phyloP scores from a whole-genome alignment of 2,888 invertebrate species.

The Dasysyrphus tricinctus region DNA sequence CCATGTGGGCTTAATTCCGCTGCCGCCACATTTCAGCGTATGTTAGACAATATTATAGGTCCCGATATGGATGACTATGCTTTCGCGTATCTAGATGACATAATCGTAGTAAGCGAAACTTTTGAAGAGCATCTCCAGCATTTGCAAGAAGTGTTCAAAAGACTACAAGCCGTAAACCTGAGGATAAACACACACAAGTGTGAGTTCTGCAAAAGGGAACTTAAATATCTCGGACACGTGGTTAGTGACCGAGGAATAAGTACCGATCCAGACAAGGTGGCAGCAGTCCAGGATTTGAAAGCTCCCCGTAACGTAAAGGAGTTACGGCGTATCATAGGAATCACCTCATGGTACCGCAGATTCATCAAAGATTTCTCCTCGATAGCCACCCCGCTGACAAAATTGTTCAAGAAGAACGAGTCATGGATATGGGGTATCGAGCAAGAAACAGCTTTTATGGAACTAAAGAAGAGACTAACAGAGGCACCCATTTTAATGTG shows the following conservation, averaged over 20 bases:
- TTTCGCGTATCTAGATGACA: conserved; percentile 21
- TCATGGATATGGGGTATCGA: too few species aligned
- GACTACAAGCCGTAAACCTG: neutral
- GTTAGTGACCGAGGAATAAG: conserved; percentile 30
- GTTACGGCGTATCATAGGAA: conserved; percentile 31
- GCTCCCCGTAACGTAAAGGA: conserved; percentile 22
- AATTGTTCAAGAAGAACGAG: conserved; percentile 34
- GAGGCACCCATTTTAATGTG: neutral
- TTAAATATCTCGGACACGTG: conserved; percentile 44
- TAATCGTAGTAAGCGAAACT: neutral
- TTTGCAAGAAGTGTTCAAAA: neutral
- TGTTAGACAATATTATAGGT: neutral
- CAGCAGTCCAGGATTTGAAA: conserved; percentile 11
- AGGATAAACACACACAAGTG: conserved; percentile 10
- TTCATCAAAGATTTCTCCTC: conserved; percentile 44
- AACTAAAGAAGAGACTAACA: too few species aligned
- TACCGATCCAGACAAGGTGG: conserved; percentile 47
- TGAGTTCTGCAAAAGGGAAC: conserved; percentile 5
- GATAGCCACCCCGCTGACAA: conserved; percentile 19
- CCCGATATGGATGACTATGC: neutral
- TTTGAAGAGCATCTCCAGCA: neutral
- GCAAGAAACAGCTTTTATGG: too few species aligned
- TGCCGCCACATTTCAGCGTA: neutral
- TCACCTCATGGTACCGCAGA: conserved; percentile 50
- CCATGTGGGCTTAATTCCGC: conserved; percentile 16